phyloP scores from a whole-genome alignment of 2,797 vertebrate genomes.

The Phalanger gymnotis region DNA sequence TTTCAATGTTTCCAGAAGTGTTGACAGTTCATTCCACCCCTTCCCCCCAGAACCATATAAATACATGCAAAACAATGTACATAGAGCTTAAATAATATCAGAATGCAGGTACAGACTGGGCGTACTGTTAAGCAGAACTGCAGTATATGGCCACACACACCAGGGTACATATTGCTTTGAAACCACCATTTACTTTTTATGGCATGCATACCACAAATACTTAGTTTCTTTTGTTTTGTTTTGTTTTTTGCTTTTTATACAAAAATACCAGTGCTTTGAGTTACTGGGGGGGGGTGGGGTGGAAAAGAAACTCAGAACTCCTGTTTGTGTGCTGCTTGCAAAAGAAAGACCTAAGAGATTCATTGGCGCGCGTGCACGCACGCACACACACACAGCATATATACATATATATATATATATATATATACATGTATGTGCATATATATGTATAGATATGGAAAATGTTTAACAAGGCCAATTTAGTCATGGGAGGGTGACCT shows the following conservation, averaged over 20 bases:
- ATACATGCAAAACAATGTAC: slow-evolving; percentile 88
- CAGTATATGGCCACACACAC: slow-evolving; percentile 86
- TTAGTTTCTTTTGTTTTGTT: slow-evolving; percentile 81
- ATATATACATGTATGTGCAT: slow-evolving; percentile 66
- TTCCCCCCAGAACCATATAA: slow-evolving; percentile 84
- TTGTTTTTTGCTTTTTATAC: slow-evolving; percentile 88
- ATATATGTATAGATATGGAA: slow-evolving; percentile 79
- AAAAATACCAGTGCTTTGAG: slow-evolving; percentile 97
- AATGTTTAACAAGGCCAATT: slow-evolving; percentile 77
- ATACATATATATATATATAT: not conserved
- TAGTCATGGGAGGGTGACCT: slow-evolving; percentile 67
- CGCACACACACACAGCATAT: slow-evolving; percentile 10
- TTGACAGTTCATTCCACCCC: slow-evolving; percentile 75
- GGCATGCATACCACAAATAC: slow-evolving; percentile 95
- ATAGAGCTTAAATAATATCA: slow-evolving; percentile 86
- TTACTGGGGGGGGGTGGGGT: slow-evolving; percentile 86
- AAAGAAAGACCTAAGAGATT: slow-evolving; percentile 74
- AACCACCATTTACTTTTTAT: slow-evolving; percentile 90
- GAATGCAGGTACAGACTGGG: slow-evolving; percentile 86
- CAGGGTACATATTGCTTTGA: slow-evolving; percentile 93
- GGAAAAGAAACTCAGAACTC: slow-evolving; percentile 71
- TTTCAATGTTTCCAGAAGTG: slow-evolving; percentile 70
- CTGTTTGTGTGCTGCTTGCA: slow-evolving; percentile 77
- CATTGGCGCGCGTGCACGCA: not conserved
- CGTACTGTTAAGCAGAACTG: slow-evolving; percentile 82